Base-by-base conservation (phyloP, 1,140 invertebrate genomes). In the Heliconius himera region DNA sequence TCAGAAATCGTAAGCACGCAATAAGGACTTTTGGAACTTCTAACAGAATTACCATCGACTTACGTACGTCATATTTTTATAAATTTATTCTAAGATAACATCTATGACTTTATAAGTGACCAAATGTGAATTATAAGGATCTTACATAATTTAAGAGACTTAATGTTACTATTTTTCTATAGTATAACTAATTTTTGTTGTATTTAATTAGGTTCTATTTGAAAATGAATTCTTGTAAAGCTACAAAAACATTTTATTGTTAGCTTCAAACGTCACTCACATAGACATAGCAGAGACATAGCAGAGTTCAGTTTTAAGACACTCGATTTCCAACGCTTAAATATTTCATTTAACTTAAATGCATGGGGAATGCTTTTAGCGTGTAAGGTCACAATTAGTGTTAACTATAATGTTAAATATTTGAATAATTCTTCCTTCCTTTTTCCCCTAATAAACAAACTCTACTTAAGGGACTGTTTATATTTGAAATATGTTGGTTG, bases 1-100 rank as follows among this genome's bases (percentile, higher is more conserved):
- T 81, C 70, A 83, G 81, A 89, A 90, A 88, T 88, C 85, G 90
- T 90, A 88, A 90, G 89, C 90, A 93, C 90, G 90, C 89, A 92
- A 93, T 93, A 92, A 93, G 86, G 84, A 88, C 82, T 89, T 91
- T 89, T 85, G 81, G 84, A 87, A 89, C 80, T 87, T 88, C 84
- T 80, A 80, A 82, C 79, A 79, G 66, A 85, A 81, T 72, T 82
- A 38, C 36, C 36, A 72, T 38, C 81, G 70, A 54, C 81, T 83
- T 82, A 82, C 83, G 82, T 88, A 82, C 83, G 84, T 89, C 85
- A 85, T 87, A 87, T 89, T 87, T 89, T 87, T 80, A 88, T 88
- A 86, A 72, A 74, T 82, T 83, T 80, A 46, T 46, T 81, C 46
- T 70, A 41, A 20, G 76, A 81, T 78, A 75, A 26, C 6, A 81